Evolutionary conservation across 2,797 vertebrate species (phyloP), one percentile per base, ranked within the genome.

Genomic region (Manis crassicaudata): DNA sequence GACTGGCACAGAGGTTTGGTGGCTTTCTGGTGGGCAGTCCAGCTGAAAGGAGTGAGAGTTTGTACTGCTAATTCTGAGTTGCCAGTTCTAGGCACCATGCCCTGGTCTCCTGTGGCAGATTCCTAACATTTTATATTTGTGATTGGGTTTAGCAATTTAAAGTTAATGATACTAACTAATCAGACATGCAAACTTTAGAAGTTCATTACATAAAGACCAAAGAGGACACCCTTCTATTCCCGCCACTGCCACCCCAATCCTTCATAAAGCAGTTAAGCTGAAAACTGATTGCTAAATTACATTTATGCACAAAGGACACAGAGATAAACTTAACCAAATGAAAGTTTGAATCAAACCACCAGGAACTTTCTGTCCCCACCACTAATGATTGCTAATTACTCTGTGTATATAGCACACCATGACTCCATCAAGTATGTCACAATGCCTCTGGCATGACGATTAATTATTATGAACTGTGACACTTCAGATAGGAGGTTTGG

Each of bases 341-440:
- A 70, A 94, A 92, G 68, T 96, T 89, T 93, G 72, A 93, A 92
- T 75, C 90, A 80, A 94, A 79, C 84, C 92, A 86, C 88, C 6
- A 4, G 84, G 87, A 98, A 96, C 93, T 95, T 96, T 92, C 84
- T 79, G 63, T 96, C 87, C 94, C 84, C 68, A 32, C 50, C 87
- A 75, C 90, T 97, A 98, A 97, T 97, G 97, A 93, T 80, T 82
- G 96, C 96, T 97, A 97, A 97, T 98, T 97, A 93, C 94, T 96
- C 90, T 97, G 95, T 97, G 93, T 97, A 95, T 92, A 92, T 79
- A 94, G 96, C 94, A 73, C 94, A 92, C 96, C 87, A 88, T 17
- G 95, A 92, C 65, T 93, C 96, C 96, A 95, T 96, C 96, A 95
- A 96, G 89, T 94, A 96, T 95, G 96, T 97, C 97, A 95, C 88